Evolutionary conservation across 2,888 invertebrate species (phyloP).

Genomic region (Pandemis heparana): DNA sequence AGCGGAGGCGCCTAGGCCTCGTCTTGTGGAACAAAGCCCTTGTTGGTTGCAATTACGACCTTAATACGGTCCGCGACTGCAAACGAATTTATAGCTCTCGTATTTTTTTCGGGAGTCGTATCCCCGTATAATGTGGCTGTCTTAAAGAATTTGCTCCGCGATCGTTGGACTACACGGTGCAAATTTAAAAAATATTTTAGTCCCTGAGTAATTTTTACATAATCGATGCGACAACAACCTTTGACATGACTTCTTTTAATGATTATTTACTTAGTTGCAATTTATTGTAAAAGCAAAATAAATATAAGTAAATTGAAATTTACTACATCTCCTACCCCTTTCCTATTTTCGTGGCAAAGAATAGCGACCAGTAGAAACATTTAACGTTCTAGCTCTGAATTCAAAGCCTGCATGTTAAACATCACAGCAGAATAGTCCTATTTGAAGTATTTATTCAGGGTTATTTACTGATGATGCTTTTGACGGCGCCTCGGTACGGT

Average conservation of each 20-base stretch:
- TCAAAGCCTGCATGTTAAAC: not conserved
- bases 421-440: not conserved
- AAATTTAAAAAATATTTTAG: not conserved
- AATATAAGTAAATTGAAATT: no score
- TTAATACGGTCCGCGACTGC: constrained; percentile 56
- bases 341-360: not conserved
- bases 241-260: no score
- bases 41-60: constrained; percentile 66
- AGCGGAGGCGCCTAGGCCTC: constrained; percentile 38
- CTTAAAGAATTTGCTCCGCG: constrained; percentile 22
- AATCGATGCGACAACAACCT: not conserved
- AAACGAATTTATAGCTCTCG: constrained; percentile 61
- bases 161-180: not conserved
- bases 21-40: constrained; percentile 56
- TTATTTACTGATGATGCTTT: constrained; percentile 8
- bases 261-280: no score
- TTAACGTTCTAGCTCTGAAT: not conserved
- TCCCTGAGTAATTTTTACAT: not conserved
- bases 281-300: no score
- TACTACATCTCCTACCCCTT: not conserved
- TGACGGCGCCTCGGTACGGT: not conserved
- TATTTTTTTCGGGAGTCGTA: constrained; percentile 49
- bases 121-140: constrained; percentile 33
- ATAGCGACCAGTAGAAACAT: not conserved
- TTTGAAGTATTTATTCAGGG: constrained; percentile 2